Evolutionary conservation across 1,140 invertebrate species (phyloP).

Genomic region (Glossosoma conforme): DNA sequence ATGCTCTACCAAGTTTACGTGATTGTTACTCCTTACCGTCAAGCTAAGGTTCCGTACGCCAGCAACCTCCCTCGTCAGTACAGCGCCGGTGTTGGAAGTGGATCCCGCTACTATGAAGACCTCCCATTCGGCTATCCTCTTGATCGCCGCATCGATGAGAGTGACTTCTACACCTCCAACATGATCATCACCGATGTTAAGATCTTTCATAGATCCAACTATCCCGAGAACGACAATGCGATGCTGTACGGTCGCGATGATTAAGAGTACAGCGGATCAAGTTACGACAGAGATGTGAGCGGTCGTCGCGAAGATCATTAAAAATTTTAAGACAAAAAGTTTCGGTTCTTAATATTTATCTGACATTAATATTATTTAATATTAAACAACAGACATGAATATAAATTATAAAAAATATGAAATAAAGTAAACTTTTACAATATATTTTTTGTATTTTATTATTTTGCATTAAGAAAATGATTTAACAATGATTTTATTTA

Average conservation of each 20-base stretch:
- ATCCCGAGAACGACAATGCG: not conserved
- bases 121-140: slow-evolving; percentile 64
- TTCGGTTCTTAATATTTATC: too few relatives aligned
- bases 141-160: slow-evolving; percentile 57
- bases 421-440: too few relatives aligned
- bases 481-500: not conserved
- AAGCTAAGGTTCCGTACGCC: slow-evolving; percentile 25
- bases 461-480: not conserved
- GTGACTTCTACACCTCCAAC: slow-evolving; percentile 56
- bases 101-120: slow-evolving; percentile 44
- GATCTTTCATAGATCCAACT: slow-evolving; percentile 50
- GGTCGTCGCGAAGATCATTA: too few relatives aligned
- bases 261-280: not conserved
- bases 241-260: not conserved
- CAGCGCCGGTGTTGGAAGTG: slow-evolving; percentile 34
- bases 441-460: not conserved
- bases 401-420: too few relatives aligned
- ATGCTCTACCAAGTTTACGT: slow-evolving; percentile 54
- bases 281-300: too few relatives aligned
- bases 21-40: slow-evolving; percentile 47
- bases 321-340: too few relatives aligned
- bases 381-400: too few relatives aligned
- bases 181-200: slow-evolving; percentile 60
- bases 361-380: too few relatives aligned
- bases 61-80: not conserved